A percentile compares a stretch with the other conserved stretches of the same genome.
phyloP scores from a whole-genome alignment of 2,888 invertebrate species.

The Folsomia candida region DNA sequence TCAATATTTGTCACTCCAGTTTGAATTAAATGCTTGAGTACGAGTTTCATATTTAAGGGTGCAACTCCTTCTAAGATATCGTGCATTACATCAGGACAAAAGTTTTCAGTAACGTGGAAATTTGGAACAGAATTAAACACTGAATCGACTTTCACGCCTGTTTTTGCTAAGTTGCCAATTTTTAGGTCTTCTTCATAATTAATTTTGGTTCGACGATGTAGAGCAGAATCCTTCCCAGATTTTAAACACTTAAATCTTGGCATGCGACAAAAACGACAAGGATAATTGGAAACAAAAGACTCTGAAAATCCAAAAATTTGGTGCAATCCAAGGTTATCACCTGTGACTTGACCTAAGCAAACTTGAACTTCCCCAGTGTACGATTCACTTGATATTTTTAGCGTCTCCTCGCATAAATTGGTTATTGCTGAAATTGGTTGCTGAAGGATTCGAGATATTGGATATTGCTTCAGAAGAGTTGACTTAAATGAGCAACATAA shows the following conservation, averaged over 20 bases:
- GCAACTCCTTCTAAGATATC: constrained; percentile 18
- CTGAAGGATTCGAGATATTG: background rate
- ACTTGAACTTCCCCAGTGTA: constrained; percentile 1
- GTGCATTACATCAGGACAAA: constrained; percentile 17
- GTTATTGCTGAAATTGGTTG: background rate
- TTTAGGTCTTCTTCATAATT: background rate
- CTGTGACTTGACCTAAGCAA: too few species aligned
- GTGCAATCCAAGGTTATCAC: constrained; percentile 29
- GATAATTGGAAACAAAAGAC: constrained; percentile 22
- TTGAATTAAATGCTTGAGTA: background rate
- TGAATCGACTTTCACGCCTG: constrained; percentile 11
- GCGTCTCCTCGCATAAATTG: background rate
- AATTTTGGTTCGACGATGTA: background rate
- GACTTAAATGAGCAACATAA: constrained; percentile 11
- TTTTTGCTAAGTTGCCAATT: background rate
- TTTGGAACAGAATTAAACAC: constrained; percentile 7
- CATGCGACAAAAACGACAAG: constrained; percentile 24
- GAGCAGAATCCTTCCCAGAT: background rate
- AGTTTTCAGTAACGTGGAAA: too few species aligned
- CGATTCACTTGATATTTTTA: background rate
- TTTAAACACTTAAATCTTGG: constrained; percentile 3
- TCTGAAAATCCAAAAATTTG: constrained; percentile 23
- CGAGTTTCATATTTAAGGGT: constrained; percentile 10
- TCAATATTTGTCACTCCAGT: background rate
- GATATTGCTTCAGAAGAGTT: background rate